Evolutionary conservation across 2,888 invertebrate genomes (phyloP), one percentile per base, ranked within the genome.

Genomic region (Epistrophe eligans): DNA sequence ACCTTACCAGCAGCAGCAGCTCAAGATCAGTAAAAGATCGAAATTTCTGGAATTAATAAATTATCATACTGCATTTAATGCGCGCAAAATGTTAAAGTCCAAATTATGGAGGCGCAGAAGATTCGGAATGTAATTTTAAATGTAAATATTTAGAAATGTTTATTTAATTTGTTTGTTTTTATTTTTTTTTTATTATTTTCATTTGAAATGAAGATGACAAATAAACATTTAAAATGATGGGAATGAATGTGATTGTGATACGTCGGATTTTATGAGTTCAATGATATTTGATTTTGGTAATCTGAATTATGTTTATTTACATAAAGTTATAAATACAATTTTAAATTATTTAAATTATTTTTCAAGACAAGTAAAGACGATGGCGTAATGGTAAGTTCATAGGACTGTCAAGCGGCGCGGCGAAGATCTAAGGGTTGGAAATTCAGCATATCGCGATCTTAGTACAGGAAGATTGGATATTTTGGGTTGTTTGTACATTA

Each of bases 91-190:
- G 11, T n/a, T 35, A 8, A 58, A 17, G 57, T 32, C 32, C 9
- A 13, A 43, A 43, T 1, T 5, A 4, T 10, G 4, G 28, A 57
- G 9, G 32, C 35, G 28, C n/a, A 48, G 28, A 57, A 35, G 13
- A 48, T 13, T 62, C 43, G 11, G 32, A 62, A 50, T 58, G 66
- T 52, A 62, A 52, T 17, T 57, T 35, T 38, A 72, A 62, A 64
- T 79, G 72, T 72, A 77, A 82, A 82, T 82, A 82, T 82, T 82
- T 77, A 13, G 55, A 64, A 73, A 40, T 50, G 58, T 43, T 64
- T 57, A 52, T 71, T 48, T 48, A 48, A 66, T 35, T 57, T 57
- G 38, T 50, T 48, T 45, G 7, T 28, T 62, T 11, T 52, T n/a
- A 24, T 24, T 24, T 48, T 57, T 40, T 38, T 15, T 55, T 55